Evolutionary conservation across 2,888 invertebrate genomes (phyloP).

Genomic region (Melangyna quadrimaculata): DNA sequence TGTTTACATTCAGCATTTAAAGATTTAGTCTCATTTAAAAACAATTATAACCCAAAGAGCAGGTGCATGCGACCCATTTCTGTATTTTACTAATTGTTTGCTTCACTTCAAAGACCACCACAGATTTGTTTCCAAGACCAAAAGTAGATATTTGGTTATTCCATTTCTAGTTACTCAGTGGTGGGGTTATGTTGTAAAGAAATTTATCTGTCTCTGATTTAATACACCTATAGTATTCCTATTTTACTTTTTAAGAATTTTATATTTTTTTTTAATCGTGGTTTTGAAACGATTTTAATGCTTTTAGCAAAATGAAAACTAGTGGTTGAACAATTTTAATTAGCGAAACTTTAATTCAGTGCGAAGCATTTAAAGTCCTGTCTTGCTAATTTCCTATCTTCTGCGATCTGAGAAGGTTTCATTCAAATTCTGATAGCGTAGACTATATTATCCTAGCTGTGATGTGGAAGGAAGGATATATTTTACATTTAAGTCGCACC

Average conservation of each 20-base stretch:
- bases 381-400: too few species aligned
- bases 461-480: not conserved
- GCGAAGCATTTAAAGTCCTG: slow-evolving; percentile 34
- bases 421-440: slow-evolving; percentile 31
- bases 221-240: not conserved
- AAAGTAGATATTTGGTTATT: not conserved
- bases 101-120: not conserved
- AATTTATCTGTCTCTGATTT: not conserved
- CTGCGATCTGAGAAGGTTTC: not conserved
- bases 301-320: slow-evolving; percentile 35
- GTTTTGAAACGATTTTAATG: slow-evolving; percentile 9
- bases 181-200: not conserved
- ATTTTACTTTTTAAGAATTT: not conserved
- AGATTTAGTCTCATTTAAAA: too few species aligned
- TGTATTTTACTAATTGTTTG: not conserved
- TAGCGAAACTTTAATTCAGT: slow-evolving; percentile 27
- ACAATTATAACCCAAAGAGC: not conserved
- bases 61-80: not conserved
- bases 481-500: slow-evolving; percentile 27
- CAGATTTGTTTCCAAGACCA: not conserved
- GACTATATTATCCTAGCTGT: not conserved
- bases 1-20: too few species aligned
- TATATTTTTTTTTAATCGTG: not conserved
- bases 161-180: not conserved
- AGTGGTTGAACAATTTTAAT: slow-evolving; percentile 41